Base-by-base conservation (phyloP, 2,113 vertebrate genomes). In the Heteronetta atricapilla region DNA sequence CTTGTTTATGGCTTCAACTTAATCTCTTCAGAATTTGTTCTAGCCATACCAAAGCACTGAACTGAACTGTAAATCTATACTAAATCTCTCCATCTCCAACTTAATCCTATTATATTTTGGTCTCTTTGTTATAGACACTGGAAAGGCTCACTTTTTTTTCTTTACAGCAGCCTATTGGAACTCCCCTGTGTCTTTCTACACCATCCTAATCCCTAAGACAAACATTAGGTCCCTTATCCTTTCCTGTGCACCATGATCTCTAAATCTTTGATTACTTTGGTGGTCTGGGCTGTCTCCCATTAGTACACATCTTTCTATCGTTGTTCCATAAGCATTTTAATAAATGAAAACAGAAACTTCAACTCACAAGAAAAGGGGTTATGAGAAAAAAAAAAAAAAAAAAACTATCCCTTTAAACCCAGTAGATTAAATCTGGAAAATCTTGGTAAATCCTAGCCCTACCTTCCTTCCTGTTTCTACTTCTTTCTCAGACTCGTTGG, bases 361-460 rank as follows among this genome's bases (percentile, higher is more conserved):
- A 0, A 0, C n/a, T 75, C 70, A 42, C 7, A 72, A 56, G 31
- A 86, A 38, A 20, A 64, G 8, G 33, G 2, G 1, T 59, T 50
- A 64, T 63, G 12, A 80, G 38, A 44, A 48, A 83, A 48, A 90
- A 46, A 31, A 90, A 73, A 46, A 28, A 90, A 73, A 46, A 31
- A 88, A 72, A 46, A 31, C 44, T 74, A 34, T 13, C 48, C 11
- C 9, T 4, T 1, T 13, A 36, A n/a, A 55, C 13, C 25, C 36
- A 44, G 17, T 58, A 48, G n/a, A 72, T 10, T 64, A 56, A 16
- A 77, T 59, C 48, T 63, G 6, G 53, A 0, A 56, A 16, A 77
- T 59, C 48, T 63, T 6, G 53, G 0, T 42, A 76, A 87, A 11
- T 44, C 53, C 83, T 42, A 58, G 53, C 15, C 28, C 16, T 44